phyloP scores from a whole-genome alignment of 2,113 vertebrate species.

The Pyxicephalus adspersus region DNA sequence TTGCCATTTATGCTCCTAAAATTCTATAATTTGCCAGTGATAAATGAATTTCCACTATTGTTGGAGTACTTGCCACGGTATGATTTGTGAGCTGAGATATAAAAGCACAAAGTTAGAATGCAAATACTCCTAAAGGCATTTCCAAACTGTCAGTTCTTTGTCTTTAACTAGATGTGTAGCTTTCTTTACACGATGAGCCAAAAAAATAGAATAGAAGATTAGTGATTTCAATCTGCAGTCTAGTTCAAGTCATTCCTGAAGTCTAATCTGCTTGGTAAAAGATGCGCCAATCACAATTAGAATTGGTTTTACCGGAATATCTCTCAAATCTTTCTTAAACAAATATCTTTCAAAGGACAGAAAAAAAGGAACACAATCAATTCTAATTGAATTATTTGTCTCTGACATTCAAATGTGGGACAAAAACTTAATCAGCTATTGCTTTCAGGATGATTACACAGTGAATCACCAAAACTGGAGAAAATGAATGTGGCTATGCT shows the following conservation, averaged over 20 bases:
- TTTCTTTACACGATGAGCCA: slow-evolving; percentile 8
- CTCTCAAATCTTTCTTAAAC: slow-evolving; percentile 17
- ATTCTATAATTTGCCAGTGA: not conserved
- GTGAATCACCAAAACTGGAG: slow-evolving; percentile 19
- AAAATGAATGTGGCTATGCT: slow-evolving; percentile 6
- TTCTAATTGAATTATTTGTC: slow-evolving; percentile 38
- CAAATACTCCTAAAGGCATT: slow-evolving; percentile 6
- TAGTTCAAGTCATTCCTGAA: slow-evolving; percentile 18
- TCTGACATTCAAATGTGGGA: slow-evolving; percentile 31
- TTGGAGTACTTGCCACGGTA: not conserved
- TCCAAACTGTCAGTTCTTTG: not conserved
- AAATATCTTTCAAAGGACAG: not conserved
- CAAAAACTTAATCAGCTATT: slow-evolving; percentile 38
- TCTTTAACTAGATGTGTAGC: slow-evolving; percentile 14
- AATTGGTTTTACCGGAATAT: slow-evolving; percentile 10
- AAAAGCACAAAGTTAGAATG: slow-evolving; percentile 27
- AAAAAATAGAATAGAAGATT: slow-evolving; percentile 39
- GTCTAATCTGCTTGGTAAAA: slow-evolving; percentile 34
- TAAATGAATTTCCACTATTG: not conserved
- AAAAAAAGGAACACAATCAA: slow-evolving; percentile 13
- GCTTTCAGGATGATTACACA: slow-evolving; percentile 44
- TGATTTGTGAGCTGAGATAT: slow-evolving; percentile 6
- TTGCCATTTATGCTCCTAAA: not conserved
- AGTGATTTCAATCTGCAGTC: slow-evolving; percentile 39
- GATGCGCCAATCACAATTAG: slow-evolving; percentile 25